These are phyloP conservation scores for Drosophila eugracilis DNA, from an alignment of 1,140 invertebrate genomes.

Conservation along the genomic window DNA sequence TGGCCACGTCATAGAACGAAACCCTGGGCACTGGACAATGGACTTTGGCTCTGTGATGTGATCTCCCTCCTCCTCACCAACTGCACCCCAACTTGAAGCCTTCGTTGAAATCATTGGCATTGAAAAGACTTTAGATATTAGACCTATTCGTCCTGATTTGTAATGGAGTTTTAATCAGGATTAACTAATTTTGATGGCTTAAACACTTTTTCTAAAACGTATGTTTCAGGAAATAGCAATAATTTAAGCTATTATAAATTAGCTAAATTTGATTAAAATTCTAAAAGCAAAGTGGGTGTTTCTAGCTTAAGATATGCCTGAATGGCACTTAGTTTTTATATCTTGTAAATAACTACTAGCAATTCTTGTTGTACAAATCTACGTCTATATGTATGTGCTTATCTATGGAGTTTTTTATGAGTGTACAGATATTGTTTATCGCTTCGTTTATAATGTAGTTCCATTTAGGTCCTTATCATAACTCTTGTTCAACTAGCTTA, in stretches of 20 bases:
- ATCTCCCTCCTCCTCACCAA: conserved; percentile 25
- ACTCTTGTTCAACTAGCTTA: conserved; percentile 52
- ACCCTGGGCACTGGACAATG: not conserved
- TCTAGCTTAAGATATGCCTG: conserved; percentile 38
- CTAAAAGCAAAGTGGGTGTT: not conserved
- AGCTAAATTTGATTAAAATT: not conserved
- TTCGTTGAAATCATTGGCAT: conserved; percentile 58
- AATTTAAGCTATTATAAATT: not conserved
- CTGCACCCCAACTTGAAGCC: conserved; percentile 26
- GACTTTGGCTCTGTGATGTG: conserved; percentile 57
- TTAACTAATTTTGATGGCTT: not conserved
- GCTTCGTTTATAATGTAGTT: conserved; percentile 36
- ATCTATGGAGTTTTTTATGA: conserved; percentile 3
- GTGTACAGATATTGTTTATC: conserved; percentile 49
- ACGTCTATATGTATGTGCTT: conserved; percentile 31
- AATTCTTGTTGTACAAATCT: conserved; percentile 69
- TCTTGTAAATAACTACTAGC: conserved; percentile 63
- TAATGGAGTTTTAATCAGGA: not conserved
- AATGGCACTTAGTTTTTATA: conserved; percentile 38
- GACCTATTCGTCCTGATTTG: not conserved
- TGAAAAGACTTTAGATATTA: conserved; percentile 71
- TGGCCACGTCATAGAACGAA: conserved; percentile 89
- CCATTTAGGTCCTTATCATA: conserved; percentile 20
- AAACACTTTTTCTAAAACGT: too few relatives aligned
- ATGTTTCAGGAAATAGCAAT: not conserved